A percentile compares a stretch with the other conserved stretches of the same genome.
phyloP scores from a whole-genome alignment of 1,140 invertebrate species.

The Drosophila virilis region DNA sequence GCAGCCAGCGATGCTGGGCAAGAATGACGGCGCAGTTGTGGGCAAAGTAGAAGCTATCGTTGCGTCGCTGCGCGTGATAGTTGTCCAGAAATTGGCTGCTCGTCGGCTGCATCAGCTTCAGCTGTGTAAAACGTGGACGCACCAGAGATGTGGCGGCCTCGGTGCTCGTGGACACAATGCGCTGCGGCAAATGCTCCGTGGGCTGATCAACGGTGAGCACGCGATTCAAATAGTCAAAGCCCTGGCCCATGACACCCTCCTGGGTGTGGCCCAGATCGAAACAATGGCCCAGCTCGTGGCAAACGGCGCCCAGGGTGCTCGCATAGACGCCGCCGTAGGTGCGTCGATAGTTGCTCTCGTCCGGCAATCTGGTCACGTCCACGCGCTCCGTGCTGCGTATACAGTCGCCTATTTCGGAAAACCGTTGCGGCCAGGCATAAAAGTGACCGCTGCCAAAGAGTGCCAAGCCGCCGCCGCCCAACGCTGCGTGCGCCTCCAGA shows the following conservation, averaged over 20 bases:
- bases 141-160: conserved; percentile 33
- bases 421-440: conserved; percentile 93
- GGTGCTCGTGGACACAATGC: conserved; percentile 79
- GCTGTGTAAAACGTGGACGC: conserved; percentile 85
- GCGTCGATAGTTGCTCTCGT: conserved; percentile 94
- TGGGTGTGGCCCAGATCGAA: conserved; percentile 96
- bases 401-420: conserved; percentile 88
- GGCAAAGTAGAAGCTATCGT: conserved; percentile 79
- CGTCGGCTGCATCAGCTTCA: conserved; percentile 67
- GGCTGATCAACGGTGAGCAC: conserved; percentile 88
- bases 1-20: conserved; percentile 75
- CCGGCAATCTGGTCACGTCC: conserved; percentile 90
- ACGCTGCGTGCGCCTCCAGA: conserved; percentile 93
- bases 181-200: conserved; percentile 85
- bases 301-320: conserved; percentile 95
- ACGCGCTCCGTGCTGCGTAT: conserved; percentile 86
- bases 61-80: conserved; percentile 82
- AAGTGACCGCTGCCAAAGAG: conserved; percentile 95
- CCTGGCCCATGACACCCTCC: conserved; percentile 96
- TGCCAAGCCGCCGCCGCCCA: conserved; percentile 95
- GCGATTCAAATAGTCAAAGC: conserved; percentile 94
- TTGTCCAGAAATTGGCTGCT: conserved; percentile 84
- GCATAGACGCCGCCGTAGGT: conserved; percentile 95
- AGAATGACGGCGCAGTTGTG: conserved; percentile 76
- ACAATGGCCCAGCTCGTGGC: conserved; percentile 97